These are phyloP conservation scores for Cataglyphis hispanica DNA, from an alignment of 1,140 invertebrate species.

Conservation along the genomic window DNA sequence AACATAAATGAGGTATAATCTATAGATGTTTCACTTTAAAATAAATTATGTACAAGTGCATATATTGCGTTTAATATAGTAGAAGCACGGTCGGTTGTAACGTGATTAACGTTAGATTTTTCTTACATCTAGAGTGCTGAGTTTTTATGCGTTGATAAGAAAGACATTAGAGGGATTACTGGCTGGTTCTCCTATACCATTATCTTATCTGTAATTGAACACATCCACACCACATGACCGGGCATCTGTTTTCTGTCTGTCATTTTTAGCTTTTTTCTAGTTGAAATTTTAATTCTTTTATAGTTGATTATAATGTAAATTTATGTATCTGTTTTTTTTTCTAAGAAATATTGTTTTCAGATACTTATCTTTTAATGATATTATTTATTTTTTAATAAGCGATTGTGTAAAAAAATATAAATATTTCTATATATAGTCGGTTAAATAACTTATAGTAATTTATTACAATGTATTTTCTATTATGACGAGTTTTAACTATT, in stretches of 20 bases:
- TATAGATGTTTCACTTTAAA: not conserved
- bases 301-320: slow-evolving; percentile 37
- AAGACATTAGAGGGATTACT: slow-evolving; percentile 59
- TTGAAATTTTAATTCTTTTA: slow-evolving; percentile 37
- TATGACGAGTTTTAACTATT: not conserved
- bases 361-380: not conserved
- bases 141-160: slow-evolving; percentile 52
- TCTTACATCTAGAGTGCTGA: slow-evolving; percentile 29
- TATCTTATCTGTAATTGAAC: slow-evolving; percentile 50
- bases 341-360: slow-evolving; percentile 4
- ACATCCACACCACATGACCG: not conserved
- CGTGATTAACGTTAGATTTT: slow-evolving; percentile 44
- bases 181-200: slow-evolving; percentile 9
- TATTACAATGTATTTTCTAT: too few relatives aligned
- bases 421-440: not conserved
- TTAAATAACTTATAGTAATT: not conserved
- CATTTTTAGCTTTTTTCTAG: slow-evolving; percentile 4
- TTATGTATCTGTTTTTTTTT: not conserved
- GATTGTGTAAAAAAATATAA: not conserved
- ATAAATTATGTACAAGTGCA: not conserved
- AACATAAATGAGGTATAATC: too few relatives aligned
- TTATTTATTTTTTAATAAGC: not conserved
- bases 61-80: slow-evolving; percentile 22
- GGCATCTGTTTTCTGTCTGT: slow-evolving; percentile 44
- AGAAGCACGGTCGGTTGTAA: slow-evolving; percentile 15